Percentiles rank a stretch among this genome's conserved stretches.
These are phyloP conservation scores for Centrocercus urophasianus DNA, from an alignment of 2,113 vertebrate species.

Conservation along the genomic window DNA sequence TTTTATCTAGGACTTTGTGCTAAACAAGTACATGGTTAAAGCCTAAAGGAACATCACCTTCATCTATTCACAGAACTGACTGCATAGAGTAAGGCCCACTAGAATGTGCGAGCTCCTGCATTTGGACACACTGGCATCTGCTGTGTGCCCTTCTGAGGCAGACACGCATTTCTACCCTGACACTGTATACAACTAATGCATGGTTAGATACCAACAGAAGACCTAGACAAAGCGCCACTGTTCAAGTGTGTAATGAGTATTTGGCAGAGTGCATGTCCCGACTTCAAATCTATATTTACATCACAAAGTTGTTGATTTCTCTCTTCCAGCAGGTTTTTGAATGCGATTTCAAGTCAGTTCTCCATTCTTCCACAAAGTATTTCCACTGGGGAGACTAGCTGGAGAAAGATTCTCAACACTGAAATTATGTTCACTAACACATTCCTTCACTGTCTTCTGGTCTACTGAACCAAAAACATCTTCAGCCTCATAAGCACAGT, in stretches of 20 bases:
- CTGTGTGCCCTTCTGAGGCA: neutral
- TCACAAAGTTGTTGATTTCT: neutral
- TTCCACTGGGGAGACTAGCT: neutral
- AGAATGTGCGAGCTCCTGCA: accelerated
- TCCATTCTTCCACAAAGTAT: neutral
- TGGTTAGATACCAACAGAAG: neutral
- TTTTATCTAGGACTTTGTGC: accelerated
- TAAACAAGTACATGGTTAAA: accelerated
- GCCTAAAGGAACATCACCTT: neutral
- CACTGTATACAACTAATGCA: neutral
- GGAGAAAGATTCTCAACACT: neutral
- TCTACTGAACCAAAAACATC: neutral
- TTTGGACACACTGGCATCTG: neutral
- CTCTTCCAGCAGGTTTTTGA: neutral
- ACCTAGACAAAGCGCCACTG: neutral
- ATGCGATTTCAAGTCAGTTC: neutral
- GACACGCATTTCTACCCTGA: neutral
- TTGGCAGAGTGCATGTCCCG: neutral
- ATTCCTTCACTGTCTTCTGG: neutral
- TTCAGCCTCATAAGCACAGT: neutral
- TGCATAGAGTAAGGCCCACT: accelerated
- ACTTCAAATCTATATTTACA: neutral
- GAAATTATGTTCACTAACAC: neutral
- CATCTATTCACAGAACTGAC: neutral
- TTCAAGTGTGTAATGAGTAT: accelerated